Evolutionary conservation across 2,797 vertebrate species (phyloP), one percentile per base, ranked within the genome.

Genomic region (Oreochromis grahami): DNA sequence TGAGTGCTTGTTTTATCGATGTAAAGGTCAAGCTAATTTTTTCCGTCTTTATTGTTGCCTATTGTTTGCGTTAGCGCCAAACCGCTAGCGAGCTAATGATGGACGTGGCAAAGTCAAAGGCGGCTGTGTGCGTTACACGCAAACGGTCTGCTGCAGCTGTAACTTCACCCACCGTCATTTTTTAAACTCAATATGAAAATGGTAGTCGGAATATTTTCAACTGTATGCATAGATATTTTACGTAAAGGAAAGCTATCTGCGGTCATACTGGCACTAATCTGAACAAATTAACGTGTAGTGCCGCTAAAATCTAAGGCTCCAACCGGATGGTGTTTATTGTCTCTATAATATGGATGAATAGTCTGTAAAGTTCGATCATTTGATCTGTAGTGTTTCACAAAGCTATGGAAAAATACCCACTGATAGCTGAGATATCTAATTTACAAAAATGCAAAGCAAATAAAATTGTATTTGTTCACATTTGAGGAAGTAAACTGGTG

Each of bases 91-190:
- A 34, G 91, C 84, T 86, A 72, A 78, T 9, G 60, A 76, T 79
- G 86, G 89, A 95, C 94, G 94, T 93, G 94, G 93, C 94, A 94
- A 91, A 86, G 94, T 91, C 91, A 91, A 26, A 21, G 76, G 21
- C 78, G 36, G 41, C 14, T 36, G 50, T 32, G 21, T 74, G 17
- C 2, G 6, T 19, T 19, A 7, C 4, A 48, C 14, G 8, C 14
- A 4, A 24, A 15, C 8, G 5, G 17, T n/a, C 17, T 32, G 17
- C 58, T 7, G 19, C 9, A 17, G 79, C 8, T 24, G 9, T 13
- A 56, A 3, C 9, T n/a, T 19, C 2, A 8, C 4, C 7, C 77
- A 55, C 36, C 5, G 3, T 4, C 51, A 12, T 10, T 34, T 45
- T 48, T 60, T 21, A 48, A 48, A 50, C 8, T 45, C 15, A 19